Evolutionary conservation across 1,140 invertebrate species (phyloP).

Genomic region (Trypoxylus dichotomus): DNA sequence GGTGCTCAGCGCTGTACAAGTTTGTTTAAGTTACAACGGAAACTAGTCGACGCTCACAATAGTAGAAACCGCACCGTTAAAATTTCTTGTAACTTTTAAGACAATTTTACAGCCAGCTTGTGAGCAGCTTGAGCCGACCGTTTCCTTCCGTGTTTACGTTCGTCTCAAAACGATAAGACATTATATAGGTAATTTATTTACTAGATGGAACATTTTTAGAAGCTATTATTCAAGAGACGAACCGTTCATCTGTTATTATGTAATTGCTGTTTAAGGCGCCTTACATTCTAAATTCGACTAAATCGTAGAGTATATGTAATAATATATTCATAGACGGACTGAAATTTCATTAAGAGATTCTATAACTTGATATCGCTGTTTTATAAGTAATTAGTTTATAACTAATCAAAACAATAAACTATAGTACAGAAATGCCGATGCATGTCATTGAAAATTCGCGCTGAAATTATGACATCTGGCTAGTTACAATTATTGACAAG

Average conservation of each 20-base stretch:
- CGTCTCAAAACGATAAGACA: slow-evolving; percentile 6
- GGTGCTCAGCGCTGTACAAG: background rate
- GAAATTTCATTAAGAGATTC: background rate
- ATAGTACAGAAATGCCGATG: no score
- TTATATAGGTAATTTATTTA: slow-evolving; percentile 26
- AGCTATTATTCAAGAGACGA: background rate
- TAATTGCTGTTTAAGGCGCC: background rate
- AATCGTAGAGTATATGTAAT: background rate
- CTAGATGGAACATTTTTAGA: slow-evolving; percentile 7
- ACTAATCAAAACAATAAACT: no score
- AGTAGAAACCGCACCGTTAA: slow-evolving; percentile 14
- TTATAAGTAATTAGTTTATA: no score
- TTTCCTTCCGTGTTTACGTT: slow-evolving; percentile 23
- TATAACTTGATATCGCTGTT: no score
- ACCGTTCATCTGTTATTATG: background rate
- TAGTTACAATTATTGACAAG: no score
- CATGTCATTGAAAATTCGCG: no score
- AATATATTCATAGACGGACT: background rate
- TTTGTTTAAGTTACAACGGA: slow-evolving; percentile 22
- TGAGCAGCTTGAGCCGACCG: slow-evolving; percentile 29
- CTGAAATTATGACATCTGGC: no score
- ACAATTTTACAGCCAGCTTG: slow-evolving; percentile 36
- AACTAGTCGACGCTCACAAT: slow-evolving; percentile 16
- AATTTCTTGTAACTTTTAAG: slow-evolving; percentile 24
- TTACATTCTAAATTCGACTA: background rate